Conservation (phyloP, 2,888 invertebrate species). For the Tachystola acroxantha region DNA sequence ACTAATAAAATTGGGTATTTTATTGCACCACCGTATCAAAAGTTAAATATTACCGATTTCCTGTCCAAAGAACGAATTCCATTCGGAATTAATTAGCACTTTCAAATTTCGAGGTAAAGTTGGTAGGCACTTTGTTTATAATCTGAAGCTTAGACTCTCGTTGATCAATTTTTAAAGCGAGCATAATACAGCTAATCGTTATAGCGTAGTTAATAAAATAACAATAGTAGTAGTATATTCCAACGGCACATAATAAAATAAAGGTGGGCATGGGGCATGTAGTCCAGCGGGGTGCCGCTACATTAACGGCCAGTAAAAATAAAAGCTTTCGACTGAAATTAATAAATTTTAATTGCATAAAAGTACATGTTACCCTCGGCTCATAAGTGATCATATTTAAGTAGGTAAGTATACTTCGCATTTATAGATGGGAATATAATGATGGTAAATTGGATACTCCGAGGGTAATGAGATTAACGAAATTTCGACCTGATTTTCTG, state of each 20-base stretch:
- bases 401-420: conserved; percentile 16
- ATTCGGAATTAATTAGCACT: background rate
- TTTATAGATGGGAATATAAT: conserved; percentile 11
- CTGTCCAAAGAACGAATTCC: background rate
- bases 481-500: too few species aligned
- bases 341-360: conserved; percentile 59
- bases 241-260: conserved; percentile 24
- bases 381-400: conserved; percentile 41
- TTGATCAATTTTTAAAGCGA: background rate
- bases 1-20: conserved; percentile 4
- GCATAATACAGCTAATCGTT: too few species aligned
- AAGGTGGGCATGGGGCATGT: conserved; percentile 13
- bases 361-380: conserved; percentile 40
- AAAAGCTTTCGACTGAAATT: conserved; percentile 46
- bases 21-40: conserved; percentile 1
- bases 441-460: conserved; percentile 16
- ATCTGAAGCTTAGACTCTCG: background rate
- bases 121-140: background rate
- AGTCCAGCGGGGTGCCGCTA: conserved; percentile 18
- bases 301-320: conserved; percentile 44
- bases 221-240: conserved; percentile 16
- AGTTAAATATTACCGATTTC: background rate
- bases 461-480: too few species aligned
- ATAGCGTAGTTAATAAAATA: background rate
- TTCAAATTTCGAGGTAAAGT: too few species aligned